phyloP scores from a whole-genome alignment of 1,140 invertebrate genomes.

The Laupala kohalensis region DNA sequence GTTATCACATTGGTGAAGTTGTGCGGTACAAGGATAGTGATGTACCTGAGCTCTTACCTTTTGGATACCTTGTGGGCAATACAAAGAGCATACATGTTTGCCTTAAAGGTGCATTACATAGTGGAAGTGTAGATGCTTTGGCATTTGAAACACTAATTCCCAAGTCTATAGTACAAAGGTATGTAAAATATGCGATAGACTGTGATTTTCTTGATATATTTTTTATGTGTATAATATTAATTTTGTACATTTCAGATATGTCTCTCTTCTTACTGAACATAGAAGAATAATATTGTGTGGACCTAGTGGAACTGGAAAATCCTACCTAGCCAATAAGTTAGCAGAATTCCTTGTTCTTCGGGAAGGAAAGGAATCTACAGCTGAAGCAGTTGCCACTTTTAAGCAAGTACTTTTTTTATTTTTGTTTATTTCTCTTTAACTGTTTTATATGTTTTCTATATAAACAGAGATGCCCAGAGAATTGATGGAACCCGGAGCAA shows the following conservation, averaged over 20 bases:
- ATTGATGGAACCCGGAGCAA: no score
- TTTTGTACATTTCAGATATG: slow-evolving; percentile 37
- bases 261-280: slow-evolving; percentile 80
- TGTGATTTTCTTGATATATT: background rate
- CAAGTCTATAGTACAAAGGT: slow-evolving; percentile 84
- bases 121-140: slow-evolving; percentile 79
- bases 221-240: background rate
- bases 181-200: background rate
- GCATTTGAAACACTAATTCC: slow-evolving; percentile 94
- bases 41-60: slow-evolving; percentile 78
- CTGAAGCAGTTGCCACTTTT: slow-evolving; percentile 72
- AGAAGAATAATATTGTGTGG: slow-evolving; percentile 88
- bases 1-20: slow-evolving; percentile 86
- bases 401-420: slow-evolving; percentile 55
- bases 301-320: slow-evolving; percentile 93
- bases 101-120: slow-evolving; percentile 61
- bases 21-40: slow-evolving; percentile 41
- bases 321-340: slow-evolving; percentile 86
- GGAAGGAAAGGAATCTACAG: slow-evolving; percentile 46
- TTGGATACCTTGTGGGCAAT: slow-evolving; percentile 84
- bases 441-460: no score
- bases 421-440: background rate
- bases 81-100: slow-evolving; percentile 38
- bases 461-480: no score
- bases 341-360: slow-evolving; percentile 76